Conservation (phyloP, 1,140 invertebrate genomes). For the Campoletis sonorensis region DNA sequence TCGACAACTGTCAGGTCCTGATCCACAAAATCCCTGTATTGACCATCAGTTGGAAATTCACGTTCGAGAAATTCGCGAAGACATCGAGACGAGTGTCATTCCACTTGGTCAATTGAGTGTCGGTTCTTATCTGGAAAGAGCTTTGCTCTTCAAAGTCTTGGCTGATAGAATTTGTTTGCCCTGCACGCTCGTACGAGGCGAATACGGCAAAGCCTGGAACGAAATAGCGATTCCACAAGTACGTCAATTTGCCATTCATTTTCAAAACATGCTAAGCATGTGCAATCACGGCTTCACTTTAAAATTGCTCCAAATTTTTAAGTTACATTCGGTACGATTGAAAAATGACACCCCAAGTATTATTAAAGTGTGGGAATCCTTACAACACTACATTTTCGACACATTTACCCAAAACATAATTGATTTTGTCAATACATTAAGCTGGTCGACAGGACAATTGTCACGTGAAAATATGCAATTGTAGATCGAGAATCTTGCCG, state of each 20-base stretch:
- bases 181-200: conserved; percentile 76
- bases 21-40: conserved; percentile 69
- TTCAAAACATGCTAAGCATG: not conserved
- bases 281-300: too few relatives aligned
- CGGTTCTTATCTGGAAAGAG: conserved; percentile 80
- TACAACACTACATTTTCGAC: too few relatives aligned
- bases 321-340: too few relatives aligned
- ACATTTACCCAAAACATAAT: too few relatives aligned
- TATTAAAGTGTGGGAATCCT: too few relatives aligned
- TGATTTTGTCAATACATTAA: not conserved
- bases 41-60: conserved; percentile 76
- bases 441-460: too few relatives aligned
- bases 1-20: conserved; percentile 75
- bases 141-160: conserved; percentile 82
- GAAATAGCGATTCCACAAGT: conserved; percentile 79
- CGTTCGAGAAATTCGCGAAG: conserved; percentile 70
- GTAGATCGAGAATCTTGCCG: conserved; percentile 31
- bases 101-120: conserved; percentile 79
- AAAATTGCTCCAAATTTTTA: too few relatives aligned
- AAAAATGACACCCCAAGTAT: too few relatives aligned
- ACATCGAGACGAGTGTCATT: conserved; percentile 73
- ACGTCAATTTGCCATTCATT: conserved; percentile 31
- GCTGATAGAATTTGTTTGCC: conserved; percentile 81
- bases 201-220: conserved; percentile 79
- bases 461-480: not conserved